Conservation (phyloP, 2,888 invertebrate genomes). For the Lepidochrysops patricia region DNA sequence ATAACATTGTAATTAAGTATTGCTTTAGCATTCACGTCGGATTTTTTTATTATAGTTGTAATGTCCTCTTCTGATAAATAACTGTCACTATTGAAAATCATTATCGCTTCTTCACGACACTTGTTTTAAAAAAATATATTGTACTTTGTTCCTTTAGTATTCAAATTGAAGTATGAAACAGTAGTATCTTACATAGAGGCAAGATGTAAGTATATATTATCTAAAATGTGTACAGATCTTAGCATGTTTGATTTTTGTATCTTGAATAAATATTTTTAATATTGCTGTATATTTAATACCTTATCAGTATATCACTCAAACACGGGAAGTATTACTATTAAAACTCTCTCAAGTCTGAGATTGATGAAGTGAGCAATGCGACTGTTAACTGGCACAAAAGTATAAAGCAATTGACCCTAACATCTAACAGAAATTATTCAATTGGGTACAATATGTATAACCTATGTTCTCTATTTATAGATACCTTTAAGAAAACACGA, state of each 20-base stretch:
- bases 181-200: neutral
- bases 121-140: no score
- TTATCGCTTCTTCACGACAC: neutral
- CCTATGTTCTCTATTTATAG: no score
- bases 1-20: conserved; percentile 34
- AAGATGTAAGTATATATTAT: neutral
- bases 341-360: no score
- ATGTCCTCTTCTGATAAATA: conserved; percentile 41
- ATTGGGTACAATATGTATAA: no score
- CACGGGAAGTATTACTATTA: no score
- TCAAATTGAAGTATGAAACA: neutral
- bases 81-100: neutral
- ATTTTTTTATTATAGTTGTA: conserved; percentile 36
- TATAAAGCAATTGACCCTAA: no score
- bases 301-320: neutral
- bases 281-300: no score
- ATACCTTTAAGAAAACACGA: no score
- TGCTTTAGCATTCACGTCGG: conserved; percentile 27
- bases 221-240: neutral
- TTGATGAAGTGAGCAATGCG: neutral
- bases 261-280: neutral
- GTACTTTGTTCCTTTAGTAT: neutral
- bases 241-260: neutral
- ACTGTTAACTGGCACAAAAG: neutral
- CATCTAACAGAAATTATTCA: no score